Base-by-base conservation (phyloP, 2,113 vertebrate species). In the Arothron firmamentum region DNA sequence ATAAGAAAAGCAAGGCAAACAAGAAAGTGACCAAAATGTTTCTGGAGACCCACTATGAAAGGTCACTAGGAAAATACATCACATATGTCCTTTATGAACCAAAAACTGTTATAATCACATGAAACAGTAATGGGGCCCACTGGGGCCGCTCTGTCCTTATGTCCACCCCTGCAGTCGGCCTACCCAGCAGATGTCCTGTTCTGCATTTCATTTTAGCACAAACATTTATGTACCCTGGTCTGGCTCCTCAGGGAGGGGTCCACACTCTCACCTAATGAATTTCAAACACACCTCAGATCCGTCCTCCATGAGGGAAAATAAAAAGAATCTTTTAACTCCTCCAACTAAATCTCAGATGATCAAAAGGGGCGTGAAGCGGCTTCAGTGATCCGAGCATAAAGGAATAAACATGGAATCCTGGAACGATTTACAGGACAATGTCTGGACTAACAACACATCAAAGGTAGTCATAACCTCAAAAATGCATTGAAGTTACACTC, bases 341-440 rank as follows among this genome's bases (percentile, higher is more conserved):
- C 52, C 56, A 74, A 41, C 75, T 49, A 68, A 79, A 72, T 75
- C 63, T 47, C 49, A 19, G 47, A 62, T 56, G 67, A 84, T 81
- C 73, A 81, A 81, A 79, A 58, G 73, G 59, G 56, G 51, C 7
- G 2, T 50, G 52, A 16, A 68, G 57, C 53, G 5, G 54, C 73
- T 70, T 79, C 70, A 79, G 67, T 82, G 63, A 65, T 59, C 28
- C 47, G 18, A 2, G 19, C 25, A 70, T 50, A 72, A 51, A 65
- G 46, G 61, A 71, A 74, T 68, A 76, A 74, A 77, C 66, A 74
- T 62, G 59, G 67, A 76, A 71, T 79, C 63, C 73, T 53, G 63
- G 67, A 67, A 66, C 68, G 64, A 80, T 80, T 80, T 66, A 76
- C 66, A 78, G 63, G 67, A 78, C 77, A 80, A 80, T 72, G 57